These are phyloP conservation scores for Psittacula derbiana DNA, from an alignment of 2,797 vertebrate genomes.

Conservation along the genomic window DNA sequence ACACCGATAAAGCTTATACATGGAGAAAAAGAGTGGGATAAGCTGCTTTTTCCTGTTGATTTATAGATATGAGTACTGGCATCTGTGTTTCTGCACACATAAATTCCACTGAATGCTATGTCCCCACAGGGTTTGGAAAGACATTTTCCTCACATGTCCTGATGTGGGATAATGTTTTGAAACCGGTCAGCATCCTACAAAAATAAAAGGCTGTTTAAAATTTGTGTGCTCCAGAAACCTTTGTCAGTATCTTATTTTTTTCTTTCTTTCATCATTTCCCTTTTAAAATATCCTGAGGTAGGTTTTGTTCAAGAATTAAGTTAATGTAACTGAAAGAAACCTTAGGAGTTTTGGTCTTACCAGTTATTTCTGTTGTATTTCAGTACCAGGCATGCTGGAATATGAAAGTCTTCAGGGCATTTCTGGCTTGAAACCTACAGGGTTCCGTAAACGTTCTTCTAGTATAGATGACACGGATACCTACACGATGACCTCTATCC, in stretches of 20 bases:
- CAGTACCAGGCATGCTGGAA: slow-evolving; percentile 95
- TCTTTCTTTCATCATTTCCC: neutral
- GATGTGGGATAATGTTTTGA: neutral
- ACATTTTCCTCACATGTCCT: neutral
- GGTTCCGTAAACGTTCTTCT: slow-evolving; percentile 92
- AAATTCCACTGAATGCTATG: neutral
- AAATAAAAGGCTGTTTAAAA: neutral
- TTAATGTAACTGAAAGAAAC: neutral
- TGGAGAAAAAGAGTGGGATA: neutral
- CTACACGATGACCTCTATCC: slow-evolving; percentile 88
- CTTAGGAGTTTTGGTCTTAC: neutral
- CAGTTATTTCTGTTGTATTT: neutral
- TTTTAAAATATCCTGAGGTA: neutral
- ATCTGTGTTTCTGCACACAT: neutral
- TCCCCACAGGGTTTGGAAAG: neutral
- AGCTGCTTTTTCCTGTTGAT: neutral
- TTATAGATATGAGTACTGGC: neutral
- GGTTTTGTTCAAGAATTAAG: neutral
- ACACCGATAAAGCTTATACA: neutral
- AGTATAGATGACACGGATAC: slow-evolving; percentile 85
- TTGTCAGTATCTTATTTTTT: neutral
- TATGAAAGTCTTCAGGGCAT: slow-evolving; percentile 96
- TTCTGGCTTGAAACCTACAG: slow-evolving; percentile 94
- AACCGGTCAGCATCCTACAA: neutral
- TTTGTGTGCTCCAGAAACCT: neutral